These are phyloP conservation scores for Vanacampus margaritifer DNA, from an alignment of 2,113 vertebrate species.

Conservation along the genomic window DNA sequence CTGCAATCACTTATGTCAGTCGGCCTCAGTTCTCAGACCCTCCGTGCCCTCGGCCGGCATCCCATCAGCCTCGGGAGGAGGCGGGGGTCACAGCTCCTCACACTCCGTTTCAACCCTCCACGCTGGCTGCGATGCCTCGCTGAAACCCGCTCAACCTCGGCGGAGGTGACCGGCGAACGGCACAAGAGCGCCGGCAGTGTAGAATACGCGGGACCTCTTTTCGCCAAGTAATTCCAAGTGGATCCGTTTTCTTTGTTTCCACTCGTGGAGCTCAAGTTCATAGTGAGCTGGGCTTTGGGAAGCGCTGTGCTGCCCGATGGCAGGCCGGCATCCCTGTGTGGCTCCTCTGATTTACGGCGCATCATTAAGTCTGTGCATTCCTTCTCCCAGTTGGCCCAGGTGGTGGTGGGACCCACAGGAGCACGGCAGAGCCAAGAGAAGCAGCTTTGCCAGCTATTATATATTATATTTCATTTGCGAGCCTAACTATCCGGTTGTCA, in stretches of 20 bases:
- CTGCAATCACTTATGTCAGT: constrained; percentile 74
- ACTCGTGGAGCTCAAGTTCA: constrained; percentile 37
- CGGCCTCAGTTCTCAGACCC: constrained; percentile 60
- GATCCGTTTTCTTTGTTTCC: constrained; percentile 45
- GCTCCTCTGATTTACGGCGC: constrained; percentile 71
- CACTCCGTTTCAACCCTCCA: constrained; percentile 63
- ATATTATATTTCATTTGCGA: not conserved
- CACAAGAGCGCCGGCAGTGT: constrained; percentile 25
- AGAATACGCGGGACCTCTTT: constrained; percentile 22
- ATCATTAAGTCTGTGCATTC: constrained; percentile 75
- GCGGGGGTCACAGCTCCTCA: constrained; percentile 58
- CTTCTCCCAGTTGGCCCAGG: constrained; percentile 67
- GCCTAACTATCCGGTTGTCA: not conserved
- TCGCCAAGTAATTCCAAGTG: constrained; percentile 29
- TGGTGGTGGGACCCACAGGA: constrained; percentile 65
- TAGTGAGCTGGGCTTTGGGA: constrained; percentile 55
- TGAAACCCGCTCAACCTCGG: constrained; percentile 56
- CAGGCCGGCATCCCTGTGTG: constrained; percentile 51
- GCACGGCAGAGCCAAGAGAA: constrained; percentile 43
- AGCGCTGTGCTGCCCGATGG: constrained; percentile 57
- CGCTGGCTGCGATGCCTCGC: constrained; percentile 46
- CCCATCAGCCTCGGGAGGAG: constrained; percentile 67
- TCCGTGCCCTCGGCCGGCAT: constrained; percentile 61
- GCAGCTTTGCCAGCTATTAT: constrained; percentile 25
- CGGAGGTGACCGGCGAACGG: constrained; percentile 53